Evolutionary conservation across 2,888 invertebrate species (phyloP).

Genomic region (Scaptodrosophila latifasciaeformis): DNA sequence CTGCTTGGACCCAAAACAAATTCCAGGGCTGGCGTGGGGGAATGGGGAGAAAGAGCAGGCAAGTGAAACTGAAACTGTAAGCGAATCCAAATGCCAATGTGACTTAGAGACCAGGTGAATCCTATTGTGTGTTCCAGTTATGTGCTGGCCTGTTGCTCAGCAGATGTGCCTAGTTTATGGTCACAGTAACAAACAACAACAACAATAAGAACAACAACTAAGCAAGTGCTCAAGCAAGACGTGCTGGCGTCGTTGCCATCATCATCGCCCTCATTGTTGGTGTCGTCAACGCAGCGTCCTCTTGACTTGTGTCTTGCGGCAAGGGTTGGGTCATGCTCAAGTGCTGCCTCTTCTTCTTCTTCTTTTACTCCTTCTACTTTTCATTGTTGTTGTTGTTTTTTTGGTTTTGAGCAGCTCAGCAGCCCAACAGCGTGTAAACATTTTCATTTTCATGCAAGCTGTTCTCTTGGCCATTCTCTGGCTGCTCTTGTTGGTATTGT

Average conservation of each 20-base stretch:
- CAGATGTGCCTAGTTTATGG: constrained; percentile 19
- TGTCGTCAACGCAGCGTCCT: constrained; percentile 31
- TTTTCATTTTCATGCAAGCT: constrained; percentile 43
- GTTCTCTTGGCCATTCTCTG: neutral
- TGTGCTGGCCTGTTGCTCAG: constrained; percentile 19
- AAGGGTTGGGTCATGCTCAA: constrained; percentile 21
- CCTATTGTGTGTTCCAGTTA: neutral
- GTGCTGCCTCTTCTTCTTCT: neutral
- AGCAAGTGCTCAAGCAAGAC: constrained; percentile 34
- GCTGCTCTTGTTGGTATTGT: neutral
- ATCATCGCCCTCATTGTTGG: too few relatives aligned
- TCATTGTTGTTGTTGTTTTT: constrained; percentile 9
- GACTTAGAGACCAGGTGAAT: constrained; percentile 1
- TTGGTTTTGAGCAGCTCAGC: constrained; percentile 36
- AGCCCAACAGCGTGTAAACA: constrained; percentile 62
- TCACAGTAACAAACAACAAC: neutral
- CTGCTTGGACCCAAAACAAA: too few relatives aligned
- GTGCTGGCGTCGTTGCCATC: constrained; percentile 55
- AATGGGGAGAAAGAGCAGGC: too few relatives aligned
- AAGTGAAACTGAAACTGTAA: too few relatives aligned
- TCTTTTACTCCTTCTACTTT: neutral
- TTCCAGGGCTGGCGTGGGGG: too few relatives aligned
- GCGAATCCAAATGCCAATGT: too few relatives aligned
- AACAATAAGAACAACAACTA: too few relatives aligned
- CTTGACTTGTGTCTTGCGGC: constrained; percentile 18